Conservation (phyloP, 2,113 vertebrate genomes). For the Boulengeromyrus knoepffleri region DNA sequence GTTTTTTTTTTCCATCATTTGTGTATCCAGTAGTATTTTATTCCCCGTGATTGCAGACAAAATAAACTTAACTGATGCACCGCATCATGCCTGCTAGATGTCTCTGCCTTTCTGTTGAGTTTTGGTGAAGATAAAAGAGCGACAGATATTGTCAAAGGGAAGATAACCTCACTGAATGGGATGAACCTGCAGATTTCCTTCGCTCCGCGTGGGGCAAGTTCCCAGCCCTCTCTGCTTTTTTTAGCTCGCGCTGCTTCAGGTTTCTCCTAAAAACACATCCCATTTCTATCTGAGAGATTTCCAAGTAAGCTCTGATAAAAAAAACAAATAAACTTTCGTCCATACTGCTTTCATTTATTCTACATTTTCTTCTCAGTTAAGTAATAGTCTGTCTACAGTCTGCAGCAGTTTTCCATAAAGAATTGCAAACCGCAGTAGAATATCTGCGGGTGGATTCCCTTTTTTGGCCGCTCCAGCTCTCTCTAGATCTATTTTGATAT, state of each 20-base stretch:
- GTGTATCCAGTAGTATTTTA: conserved; percentile 23
- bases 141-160: conserved; percentile 34
- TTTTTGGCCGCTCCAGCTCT: background rate
- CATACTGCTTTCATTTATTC: background rate
- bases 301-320: background rate
- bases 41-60: conserved; percentile 53
- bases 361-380: background rate
- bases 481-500: background rate
- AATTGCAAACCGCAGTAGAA: background rate
- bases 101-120: conserved; percentile 48
- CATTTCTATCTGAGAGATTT: background rate
- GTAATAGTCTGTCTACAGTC: background rate
- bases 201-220: conserved; percentile 14
- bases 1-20: background rate
- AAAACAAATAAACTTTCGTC: background rate
- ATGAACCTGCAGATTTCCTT: conserved; percentile 31
- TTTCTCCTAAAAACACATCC: background rate
- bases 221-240: background rate
- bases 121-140: conserved; percentile 41
- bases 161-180: conserved; percentile 36
- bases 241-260: background rate
- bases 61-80: conserved; percentile 56
- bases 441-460: background rate
- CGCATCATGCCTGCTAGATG: conserved; percentile 31
- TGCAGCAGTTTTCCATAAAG: background rate